phyloP scores from a whole-genome alignment of 2,888 invertebrate species.

The Dinocampus coccinellae region DNA sequence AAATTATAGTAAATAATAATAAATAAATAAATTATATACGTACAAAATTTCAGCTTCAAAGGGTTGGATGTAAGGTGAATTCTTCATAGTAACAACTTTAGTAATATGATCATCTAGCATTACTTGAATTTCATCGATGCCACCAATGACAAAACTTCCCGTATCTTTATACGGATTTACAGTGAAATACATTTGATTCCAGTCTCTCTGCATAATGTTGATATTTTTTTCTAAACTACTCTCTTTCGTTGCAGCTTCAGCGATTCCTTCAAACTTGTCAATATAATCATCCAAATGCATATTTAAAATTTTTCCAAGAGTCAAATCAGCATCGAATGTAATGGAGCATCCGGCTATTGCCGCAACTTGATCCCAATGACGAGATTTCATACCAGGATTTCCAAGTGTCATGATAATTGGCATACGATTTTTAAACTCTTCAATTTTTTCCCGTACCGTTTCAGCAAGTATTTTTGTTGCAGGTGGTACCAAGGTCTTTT shows the following conservation, averaged over 20 bases:
- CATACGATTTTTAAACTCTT: conserved; percentile 86
- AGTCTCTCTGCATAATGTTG: conserved; percentile 91
- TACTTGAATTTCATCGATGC: conserved; percentile 94
- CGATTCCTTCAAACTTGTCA: conserved; percentile 88
- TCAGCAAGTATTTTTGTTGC: conserved; percentile 80
- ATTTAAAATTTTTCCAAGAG: conserved; percentile 87
- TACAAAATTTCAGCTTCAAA: conserved; percentile 87
- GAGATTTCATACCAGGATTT: conserved; percentile 91
- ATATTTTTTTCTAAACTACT: conserved; percentile 90
- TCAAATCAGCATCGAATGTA: conserved; percentile 84
- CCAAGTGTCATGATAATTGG: conserved; percentile 93
- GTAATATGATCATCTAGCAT: conserved; percentile 95
- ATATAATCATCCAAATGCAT: conserved; percentile 89
- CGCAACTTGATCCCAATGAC: conserved; percentile 95
- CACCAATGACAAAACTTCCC: conserved; percentile 89
- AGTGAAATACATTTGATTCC: conserved; percentile 84
- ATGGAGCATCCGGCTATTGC: conserved; percentile 93
- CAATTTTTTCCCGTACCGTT: conserved; percentile 80
- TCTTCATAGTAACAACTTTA: conserved; percentile 97
- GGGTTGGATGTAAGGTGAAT: conserved; percentile 95
- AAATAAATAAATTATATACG: conserved; percentile 59
- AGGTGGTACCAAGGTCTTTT: conserved; percentile 87
- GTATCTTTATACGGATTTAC: conserved; percentile 88
- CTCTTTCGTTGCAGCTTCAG: conserved; percentile 96
- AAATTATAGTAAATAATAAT: not conserved